Evolutionary conservation across 2,888 invertebrate genomes (phyloP), one percentile per base, ranked within the genome.

Genomic region (Phengaris arion): DNA sequence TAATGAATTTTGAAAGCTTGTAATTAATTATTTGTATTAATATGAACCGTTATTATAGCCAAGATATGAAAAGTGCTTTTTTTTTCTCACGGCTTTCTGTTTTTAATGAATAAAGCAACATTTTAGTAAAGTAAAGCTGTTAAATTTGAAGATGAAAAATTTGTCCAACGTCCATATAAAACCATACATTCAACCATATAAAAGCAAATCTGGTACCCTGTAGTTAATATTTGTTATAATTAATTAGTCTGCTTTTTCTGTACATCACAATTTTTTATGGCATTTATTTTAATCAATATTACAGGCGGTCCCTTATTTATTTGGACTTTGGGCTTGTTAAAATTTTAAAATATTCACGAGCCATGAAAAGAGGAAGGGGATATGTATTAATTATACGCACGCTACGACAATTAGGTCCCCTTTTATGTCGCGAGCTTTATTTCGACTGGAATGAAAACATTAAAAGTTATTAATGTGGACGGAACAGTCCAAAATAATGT

Each of bases 391-490:
- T 83, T 81, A 81, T 78, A 77, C 78, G 79, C 78, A 77, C 80
- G 78, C 79, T 77, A 77, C 77, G 76, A 79, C 81, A 80, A 80
- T 82, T 81, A 82, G 80, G 79, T 78, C 78, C 80, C 81, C 78
- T 80, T 82, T 81, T 79, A 64, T 78, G 79, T 79, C 78, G 77
- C 78, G 78, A 74, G 78, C 79, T 81, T 80, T 82, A 84, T 82
- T 74, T 84, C 83, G 83, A 84, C 86, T 83, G 82, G 83, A 86
- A 87, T 87, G 85, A 87, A 88, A 85, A 85, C 82, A 87, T 89
- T 85, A 86, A 86, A 82, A 79, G 83, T 87, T 87, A 89, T 88
- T 88, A 88, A 90, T 86, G 85, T 79, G 82, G 82, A 82, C 83
- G 81, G 83, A 85, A 84, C 85, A 82, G 83, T 85, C 81, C 81